These are phyloP conservation scores for Chrysochloris asiatica DNA, from an alignment of 2,113 vertebrate species.

Conservation along the genomic window DNA sequence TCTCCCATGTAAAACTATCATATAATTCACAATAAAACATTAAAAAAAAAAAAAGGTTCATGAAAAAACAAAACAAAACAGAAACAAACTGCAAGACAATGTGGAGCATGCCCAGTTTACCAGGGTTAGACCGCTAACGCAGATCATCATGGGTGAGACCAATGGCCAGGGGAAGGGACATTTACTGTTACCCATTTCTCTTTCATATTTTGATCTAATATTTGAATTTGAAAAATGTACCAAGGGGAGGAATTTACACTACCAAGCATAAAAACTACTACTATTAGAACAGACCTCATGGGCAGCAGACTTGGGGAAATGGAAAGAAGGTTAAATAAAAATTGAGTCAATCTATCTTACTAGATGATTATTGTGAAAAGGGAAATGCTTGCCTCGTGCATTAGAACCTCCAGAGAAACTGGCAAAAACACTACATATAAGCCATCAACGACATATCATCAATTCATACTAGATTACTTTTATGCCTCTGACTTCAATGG, in stretches of 20 bases:
- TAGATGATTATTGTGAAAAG: background rate
- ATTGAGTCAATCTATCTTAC: background rate
- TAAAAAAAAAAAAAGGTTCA: no score
- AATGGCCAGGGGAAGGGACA: background rate
- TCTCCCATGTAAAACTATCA: no score
- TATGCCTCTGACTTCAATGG: background rate
- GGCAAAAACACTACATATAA: background rate
- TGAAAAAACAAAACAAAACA: no score
- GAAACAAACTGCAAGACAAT: no score
- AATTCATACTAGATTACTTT: background rate
- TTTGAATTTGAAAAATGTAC: background rate
- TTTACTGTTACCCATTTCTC: background rate
- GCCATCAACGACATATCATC: background rate
- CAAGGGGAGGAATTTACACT: background rate
- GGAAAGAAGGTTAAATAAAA: background rate
- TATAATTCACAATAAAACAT: no score
- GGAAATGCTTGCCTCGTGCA: background rate
- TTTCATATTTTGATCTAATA: background rate
- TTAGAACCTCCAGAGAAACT: conserved; percentile 13
- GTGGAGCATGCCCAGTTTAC: background rate
- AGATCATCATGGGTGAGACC: background rate
- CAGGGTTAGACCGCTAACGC: background rate
- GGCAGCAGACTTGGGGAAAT: background rate
- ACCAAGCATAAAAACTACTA: background rate
- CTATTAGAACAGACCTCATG: background rate